Conservation (phyloP, 92 coral and sea anemone species). For the Chrysogorgia sp. region DNA sequence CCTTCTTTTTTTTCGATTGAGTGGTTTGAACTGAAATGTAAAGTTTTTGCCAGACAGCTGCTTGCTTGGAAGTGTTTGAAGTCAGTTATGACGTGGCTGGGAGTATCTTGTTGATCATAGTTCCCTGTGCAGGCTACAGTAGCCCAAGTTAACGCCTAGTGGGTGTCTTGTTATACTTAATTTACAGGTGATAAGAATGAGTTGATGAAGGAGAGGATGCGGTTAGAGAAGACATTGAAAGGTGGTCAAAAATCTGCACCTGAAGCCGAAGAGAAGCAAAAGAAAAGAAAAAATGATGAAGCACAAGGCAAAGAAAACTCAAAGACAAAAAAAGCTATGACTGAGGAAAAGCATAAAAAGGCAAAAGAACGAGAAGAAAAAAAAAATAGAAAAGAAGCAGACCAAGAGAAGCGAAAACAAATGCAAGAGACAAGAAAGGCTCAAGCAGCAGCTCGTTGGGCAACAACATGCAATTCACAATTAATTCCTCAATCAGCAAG, state of each 20-base stretch:
- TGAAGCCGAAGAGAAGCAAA: background rate
- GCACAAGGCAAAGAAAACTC: slow-evolving; percentile 4
- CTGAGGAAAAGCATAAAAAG: slow-evolving; percentile 8
- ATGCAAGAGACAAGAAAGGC: slow-evolving; percentile 28
- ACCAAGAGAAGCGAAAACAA: slow-evolving; percentile 17
- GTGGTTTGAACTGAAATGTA: too few relatives aligned
- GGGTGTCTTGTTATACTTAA: too few relatives aligned
- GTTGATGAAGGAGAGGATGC: slow-evolving; percentile 52
- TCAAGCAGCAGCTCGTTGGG: slow-evolving; percentile 30
- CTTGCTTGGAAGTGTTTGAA: too few relatives aligned
- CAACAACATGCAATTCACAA: slow-evolving; percentile 14
- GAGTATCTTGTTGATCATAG: too few relatives aligned
- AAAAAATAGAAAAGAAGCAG: slow-evolving; percentile 39
- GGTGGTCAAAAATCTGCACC: background rate
- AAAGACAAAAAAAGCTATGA: too few relatives aligned
- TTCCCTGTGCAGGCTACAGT: too few relatives aligned
- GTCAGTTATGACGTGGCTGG: too few relatives aligned
- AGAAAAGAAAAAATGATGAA: slow-evolving; percentile 20
- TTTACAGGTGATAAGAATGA: slow-evolving; percentile 51
- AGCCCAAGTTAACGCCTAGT: too few relatives aligned
- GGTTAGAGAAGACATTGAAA: slow-evolving; percentile 27
- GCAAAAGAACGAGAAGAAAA: slow-evolving; percentile 38
- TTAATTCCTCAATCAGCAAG: too few relatives aligned
- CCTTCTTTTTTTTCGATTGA: too few relatives aligned
- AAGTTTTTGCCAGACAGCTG: too few relatives aligned